Base-by-base conservation (phyloP, 1,140 invertebrate species). In the Microplitis demolitor region DNA sequence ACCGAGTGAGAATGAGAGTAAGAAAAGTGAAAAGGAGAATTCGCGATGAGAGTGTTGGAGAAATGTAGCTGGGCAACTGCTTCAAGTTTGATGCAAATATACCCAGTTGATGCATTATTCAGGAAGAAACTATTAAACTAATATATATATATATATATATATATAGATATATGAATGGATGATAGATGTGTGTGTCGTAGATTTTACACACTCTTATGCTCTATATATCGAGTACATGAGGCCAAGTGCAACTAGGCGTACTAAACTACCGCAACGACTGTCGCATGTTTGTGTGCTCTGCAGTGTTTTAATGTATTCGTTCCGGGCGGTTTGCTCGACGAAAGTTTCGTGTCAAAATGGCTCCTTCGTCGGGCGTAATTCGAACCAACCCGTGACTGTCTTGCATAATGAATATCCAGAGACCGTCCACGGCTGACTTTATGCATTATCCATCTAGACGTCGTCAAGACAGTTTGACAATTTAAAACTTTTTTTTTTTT, bases 61-160 rank as follows among this genome's bases (percentile, higher is more conserved):
- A 69, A 71, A 66, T 61, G 71, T 60, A 75, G 76, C 74, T 77
- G 75, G 77, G 78, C 76, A 79, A 80, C 79, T 82, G 80, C 78
- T 79, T 80, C 72, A 82, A 80, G 80, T 83, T 83, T 79, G 79
- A 83, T 83, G 82, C 82, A 83, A 83, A 83, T 83, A 81, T 79
- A 24, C 78, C 80, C 75, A 74, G 77, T 76, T 81, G 79, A 81
- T 82, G 82, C 82, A 83, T 83, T 82, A 83, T 83, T 82, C 82
- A 83, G 77, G 76, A 82, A 82, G 82, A 77, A 83, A 82, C 82
- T 83, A 83, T 82, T 81, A 82, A 78, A 78, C 77, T 80, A 80
- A 78, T 77, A 76, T 74, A 63, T 72, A 78, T 77, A 74, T 70
- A 69, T 69, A 75, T 72, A 73, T 70, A 69, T 58, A 13, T 69